phyloP scores from a whole-genome alignment of 2,113 vertebrate genomes.

The Myanophis thanlyinensis region DNA sequence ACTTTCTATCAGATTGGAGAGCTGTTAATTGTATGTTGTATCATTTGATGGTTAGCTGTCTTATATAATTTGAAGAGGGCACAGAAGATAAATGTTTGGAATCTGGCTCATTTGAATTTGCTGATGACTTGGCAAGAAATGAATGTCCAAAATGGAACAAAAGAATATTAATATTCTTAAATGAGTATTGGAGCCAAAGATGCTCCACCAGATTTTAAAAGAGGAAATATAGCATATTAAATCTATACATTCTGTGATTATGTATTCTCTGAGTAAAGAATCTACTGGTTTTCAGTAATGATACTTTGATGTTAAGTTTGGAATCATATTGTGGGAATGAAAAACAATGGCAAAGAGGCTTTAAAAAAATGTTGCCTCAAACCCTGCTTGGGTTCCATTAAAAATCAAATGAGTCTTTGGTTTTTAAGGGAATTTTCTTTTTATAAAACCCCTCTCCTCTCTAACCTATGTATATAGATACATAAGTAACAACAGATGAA shows the following conservation, averaged over 20 bases:
- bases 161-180: neutral
- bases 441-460: neutral
- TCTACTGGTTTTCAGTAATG: neutral
- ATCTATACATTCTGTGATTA: neutral
- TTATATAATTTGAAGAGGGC: neutral
- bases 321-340: neutral
- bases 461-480: neutral
- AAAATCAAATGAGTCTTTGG: neutral
- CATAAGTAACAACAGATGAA: neutral
- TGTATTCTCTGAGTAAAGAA: neutral
- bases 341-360: neutral
- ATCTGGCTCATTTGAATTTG: neutral
- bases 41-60: neutral
- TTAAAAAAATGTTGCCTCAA: neutral
- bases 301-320: neutral
- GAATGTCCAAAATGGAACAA: neutral
- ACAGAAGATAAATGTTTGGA: neutral
- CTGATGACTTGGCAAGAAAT: neutral
- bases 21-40: neutral
- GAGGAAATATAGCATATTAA: neutral
- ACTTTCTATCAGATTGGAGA: neutral
- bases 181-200: neutral
- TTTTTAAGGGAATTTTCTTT: neutral
- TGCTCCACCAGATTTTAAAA: neutral
- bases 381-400: neutral